Base-by-base conservation (phyloP, 23 tunicate species). In the Trididemnum nubilum region DNA sequence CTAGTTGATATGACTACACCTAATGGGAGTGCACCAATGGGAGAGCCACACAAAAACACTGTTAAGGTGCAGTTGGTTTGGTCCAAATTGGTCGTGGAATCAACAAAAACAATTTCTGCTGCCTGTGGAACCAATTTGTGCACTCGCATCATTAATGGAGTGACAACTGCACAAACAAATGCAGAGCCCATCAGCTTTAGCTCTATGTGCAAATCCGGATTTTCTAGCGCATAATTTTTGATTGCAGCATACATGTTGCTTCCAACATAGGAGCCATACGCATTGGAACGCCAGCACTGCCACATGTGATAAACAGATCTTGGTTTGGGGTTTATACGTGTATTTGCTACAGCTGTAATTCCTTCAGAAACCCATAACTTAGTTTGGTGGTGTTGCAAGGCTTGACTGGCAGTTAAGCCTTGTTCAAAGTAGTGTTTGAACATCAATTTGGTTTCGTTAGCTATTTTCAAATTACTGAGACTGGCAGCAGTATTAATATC, bases 61-160 rank as follows among this genome's bases (percentile, higher is more conserved):
- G 69, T 9, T 22, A 61, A 25, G 4, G 69, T 61, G 69, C 69
- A 22, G 69, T 61, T 61, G 69, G 23, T 61, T 61, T 61, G 69
- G 24, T 61, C 69, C 19, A 61, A 24, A 22, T 25, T 61, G 69
- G 23, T 22, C 5, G 69, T 61, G 29, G 69, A 61, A 22, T 61
- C 69, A 25, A 61, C 69, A 61, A 61, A 50, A 22, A 61, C 24
- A 61, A 61, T 25, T 61, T 61, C 69, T 22, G 29, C 30, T 25
- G 69, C 19, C 22, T 61, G 69, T 25, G 27, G 27, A 19, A 61
- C 5, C 5, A 22, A 4, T 61, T 61, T 15, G 24, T 61, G 69
- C 29, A 61, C 69, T 4, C 69, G 24, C 24, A 9, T 22, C 69
- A 61, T 61, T 5, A 61, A 24, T 61, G 69, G 69, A 22, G 23